These are phyloP conservation scores for Hystrix cristata DNA, from an alignment of 2,113 vertebrate species.

Conservation along the genomic window DNA sequence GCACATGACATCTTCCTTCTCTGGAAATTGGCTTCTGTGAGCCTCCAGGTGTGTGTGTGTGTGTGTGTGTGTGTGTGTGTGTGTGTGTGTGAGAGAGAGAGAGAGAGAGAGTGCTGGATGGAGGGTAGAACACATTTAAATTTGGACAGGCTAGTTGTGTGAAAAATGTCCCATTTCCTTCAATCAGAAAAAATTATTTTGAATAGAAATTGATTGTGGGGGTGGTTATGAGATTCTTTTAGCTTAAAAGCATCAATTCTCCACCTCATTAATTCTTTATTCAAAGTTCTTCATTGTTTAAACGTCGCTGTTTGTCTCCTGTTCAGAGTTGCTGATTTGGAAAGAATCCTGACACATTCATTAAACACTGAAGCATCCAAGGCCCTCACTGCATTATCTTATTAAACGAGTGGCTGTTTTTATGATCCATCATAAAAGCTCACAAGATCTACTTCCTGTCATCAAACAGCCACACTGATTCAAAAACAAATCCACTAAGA, in stretches of 20 bases:
- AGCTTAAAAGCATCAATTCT: slow-evolving; percentile 73
- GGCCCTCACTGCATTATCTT: slow-evolving; percentile 35
- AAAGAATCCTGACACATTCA: slow-evolving; percentile 69
- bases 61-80: neutral
- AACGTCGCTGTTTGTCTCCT: slow-evolving; percentile 66
- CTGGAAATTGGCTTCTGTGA: slow-evolving; percentile 41
- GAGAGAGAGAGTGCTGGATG: neutral
- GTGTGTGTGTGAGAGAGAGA: neutral
- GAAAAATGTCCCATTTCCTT: neutral
- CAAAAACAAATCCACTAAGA: slow-evolving; percentile 46
- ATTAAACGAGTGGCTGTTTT: slow-evolving; percentile 70
- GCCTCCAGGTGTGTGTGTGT: neutral
- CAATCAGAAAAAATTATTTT: slow-evolving; percentile 60
- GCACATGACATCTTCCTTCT: slow-evolving; percentile 30
- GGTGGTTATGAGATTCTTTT: slow-evolving; percentile 52
- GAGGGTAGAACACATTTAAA: neutral
- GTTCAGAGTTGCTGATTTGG: slow-evolving; percentile 69
- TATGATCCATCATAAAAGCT: neutral
- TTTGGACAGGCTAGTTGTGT: neutral
- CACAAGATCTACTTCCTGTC: slow-evolving; percentile 30
- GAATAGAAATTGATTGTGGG: slow-evolving; percentile 53
- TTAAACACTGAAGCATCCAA: slow-evolving; percentile 46
- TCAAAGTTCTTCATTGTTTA: slow-evolving; percentile 71
- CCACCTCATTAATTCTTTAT: slow-evolving; percentile 69
- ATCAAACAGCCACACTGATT: slow-evolving; percentile 10